These are phyloP conservation scores for Esox masquinongy DNA, from an alignment of 2,797 vertebrate species.

Conservation along the genomic window DNA sequence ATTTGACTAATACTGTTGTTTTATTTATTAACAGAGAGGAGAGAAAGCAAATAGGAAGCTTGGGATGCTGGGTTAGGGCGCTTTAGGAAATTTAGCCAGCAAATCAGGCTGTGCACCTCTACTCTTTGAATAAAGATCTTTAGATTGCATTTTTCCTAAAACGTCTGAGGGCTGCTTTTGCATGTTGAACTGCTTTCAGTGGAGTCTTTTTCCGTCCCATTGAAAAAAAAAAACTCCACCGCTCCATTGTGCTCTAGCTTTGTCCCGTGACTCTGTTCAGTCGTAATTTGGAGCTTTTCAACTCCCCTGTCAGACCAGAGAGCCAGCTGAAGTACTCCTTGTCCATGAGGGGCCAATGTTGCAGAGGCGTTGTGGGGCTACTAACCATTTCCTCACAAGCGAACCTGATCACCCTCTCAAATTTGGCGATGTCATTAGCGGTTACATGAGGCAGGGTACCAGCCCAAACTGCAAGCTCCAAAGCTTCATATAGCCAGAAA, in stretches of 20 bases:
- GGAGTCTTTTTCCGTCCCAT: not conserved
- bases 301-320: slow-evolving; percentile 21
- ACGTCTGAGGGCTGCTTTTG: not conserved
- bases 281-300: slow-evolving; percentile 21
- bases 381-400: slow-evolving; percentile 19
- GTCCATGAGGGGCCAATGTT: slow-evolving; percentile 17
- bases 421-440: not conserved
- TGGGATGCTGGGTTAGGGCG: no score
- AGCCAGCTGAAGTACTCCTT: slow-evolving; percentile 11
- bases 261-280: not conserved
- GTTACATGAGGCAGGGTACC: slow-evolving; percentile 7
- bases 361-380: slow-evolving; percentile 20
- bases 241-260: not conserved
- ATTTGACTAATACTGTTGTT: no score
- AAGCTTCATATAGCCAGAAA: slow-evolving; percentile 16
- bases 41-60: no score
- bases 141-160: no score
- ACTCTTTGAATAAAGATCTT: no score
- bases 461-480: slow-evolving; percentile 17
- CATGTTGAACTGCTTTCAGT: not conserved
- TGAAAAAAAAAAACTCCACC: not conserved
- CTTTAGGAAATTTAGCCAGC: no score
- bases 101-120: no score
- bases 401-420: not conserved
- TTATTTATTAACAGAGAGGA: no score